phyloP scores from a whole-genome alignment of 2,888 invertebrate genomes.

The Diarsia mendica region DNA sequence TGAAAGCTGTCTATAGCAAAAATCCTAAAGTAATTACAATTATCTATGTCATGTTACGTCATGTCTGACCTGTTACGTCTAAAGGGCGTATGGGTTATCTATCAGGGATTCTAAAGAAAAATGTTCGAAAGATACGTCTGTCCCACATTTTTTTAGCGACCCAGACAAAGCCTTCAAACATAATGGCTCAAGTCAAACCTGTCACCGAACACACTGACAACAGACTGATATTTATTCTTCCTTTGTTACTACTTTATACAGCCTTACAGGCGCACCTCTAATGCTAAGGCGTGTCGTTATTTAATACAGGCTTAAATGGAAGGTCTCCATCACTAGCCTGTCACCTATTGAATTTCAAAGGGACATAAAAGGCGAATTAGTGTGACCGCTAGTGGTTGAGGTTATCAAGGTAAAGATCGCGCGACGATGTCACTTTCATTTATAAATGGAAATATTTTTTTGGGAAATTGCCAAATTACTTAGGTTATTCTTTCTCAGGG shows the following conservation, averaged over 20 bases:
- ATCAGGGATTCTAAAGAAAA: background rate
- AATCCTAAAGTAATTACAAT: too few relatives aligned
- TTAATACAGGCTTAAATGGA: constrained; percentile 72
- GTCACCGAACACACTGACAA: constrained; percentile 39
- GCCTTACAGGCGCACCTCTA: constrained; percentile 69
- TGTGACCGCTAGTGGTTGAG: constrained; percentile 62
- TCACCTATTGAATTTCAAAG: constrained; percentile 74
- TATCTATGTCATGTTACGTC: background rate
- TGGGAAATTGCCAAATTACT: background rate
- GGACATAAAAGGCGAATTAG: constrained; percentile 71
- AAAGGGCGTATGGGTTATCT: background rate
- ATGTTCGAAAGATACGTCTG: background rate
- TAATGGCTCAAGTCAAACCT: constrained; percentile 34
- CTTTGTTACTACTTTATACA: constrained; percentile 64
- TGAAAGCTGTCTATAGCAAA: too few relatives aligned
- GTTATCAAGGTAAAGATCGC: constrained; percentile 30
- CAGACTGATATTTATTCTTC: constrained; percentile 60
- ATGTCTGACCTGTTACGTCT: background rate
- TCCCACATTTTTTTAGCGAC: background rate
- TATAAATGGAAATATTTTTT: background rate
- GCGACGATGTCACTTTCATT: constrained; percentile 1
- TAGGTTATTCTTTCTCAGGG: too few relatives aligned
- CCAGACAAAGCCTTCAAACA: constrained; percentile 20
- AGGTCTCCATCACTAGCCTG: constrained; percentile 70
- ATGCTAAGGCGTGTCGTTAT: constrained; percentile 69